Percentiles rank a stretch among this genome's conserved stretches.
Evolutionary conservation across 1,140 invertebrate species (phyloP).

Genomic region (Calliphora vicina): DNA sequence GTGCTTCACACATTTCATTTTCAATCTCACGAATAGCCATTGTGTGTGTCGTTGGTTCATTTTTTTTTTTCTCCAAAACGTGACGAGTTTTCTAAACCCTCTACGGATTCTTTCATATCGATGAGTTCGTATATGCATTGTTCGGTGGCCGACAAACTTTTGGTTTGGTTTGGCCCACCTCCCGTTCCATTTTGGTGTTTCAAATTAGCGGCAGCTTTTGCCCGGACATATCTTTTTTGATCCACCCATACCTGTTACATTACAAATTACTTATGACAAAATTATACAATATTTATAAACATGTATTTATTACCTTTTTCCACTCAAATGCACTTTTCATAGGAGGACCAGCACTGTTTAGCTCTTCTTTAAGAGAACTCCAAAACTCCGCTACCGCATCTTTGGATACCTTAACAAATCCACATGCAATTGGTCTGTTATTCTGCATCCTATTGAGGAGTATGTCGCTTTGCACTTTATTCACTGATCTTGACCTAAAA

Average conservation of each 20-base stretch:
- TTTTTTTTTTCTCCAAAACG: neutral
- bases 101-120: constrained; percentile 5
- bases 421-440: neutral
- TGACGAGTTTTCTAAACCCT: neutral
- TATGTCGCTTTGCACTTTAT: constrained; percentile 17
- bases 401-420: neutral
- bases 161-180: neutral
- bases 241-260: constrained; percentile 14
- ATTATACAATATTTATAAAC: neutral
- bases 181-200: neutral
- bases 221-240: neutral
- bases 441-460: neutral
- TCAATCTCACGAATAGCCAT: no score
- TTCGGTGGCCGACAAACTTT: neutral
- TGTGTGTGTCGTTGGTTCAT: neutral
- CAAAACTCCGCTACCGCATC: neutral
- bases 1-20: neutral
- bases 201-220: neutral
- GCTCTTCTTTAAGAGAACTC: neutral
- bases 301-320: neutral
- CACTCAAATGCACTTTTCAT: constrained; percentile 14
- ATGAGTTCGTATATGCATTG: neutral
- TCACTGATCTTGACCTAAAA: neutral
- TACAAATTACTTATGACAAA: neutral
- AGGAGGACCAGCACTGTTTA: neutral